Conservation (phyloP, 2,113 vertebrate genomes). For the Prunella himalayana region DNA sequence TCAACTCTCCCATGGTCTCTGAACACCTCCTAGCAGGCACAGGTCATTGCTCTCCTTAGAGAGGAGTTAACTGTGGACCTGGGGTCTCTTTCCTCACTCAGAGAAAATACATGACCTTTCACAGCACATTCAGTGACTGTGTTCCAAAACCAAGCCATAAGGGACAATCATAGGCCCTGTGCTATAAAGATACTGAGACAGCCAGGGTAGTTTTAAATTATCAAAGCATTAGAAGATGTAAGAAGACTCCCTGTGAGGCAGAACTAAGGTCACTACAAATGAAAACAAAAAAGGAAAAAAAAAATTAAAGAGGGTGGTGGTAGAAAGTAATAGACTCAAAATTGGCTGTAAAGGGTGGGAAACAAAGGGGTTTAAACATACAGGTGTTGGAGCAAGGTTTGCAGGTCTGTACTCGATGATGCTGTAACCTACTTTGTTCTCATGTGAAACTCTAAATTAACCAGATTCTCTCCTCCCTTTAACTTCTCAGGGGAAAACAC, state of each 20-base stretch:
- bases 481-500: background rate
- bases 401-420: background rate
- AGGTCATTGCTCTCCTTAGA: background rate
- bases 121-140: background rate
- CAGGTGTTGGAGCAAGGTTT: background rate
- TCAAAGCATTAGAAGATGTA: background rate
- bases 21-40: background rate
- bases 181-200: background rate
- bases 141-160: background rate
- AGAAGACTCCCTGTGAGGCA: background rate
- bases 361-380: background rate
- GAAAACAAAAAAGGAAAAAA: accelerated
- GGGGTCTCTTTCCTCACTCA: background rate
- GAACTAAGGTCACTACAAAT: background rate
- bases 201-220: background rate
- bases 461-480: background rate
- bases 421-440: background rate
- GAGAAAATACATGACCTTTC: background rate
- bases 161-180: background rate
- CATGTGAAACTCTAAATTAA: background rate
- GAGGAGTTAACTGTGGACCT: no score
- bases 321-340: background rate
- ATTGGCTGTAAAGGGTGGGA: accelerated
- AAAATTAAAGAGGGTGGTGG: accelerated
- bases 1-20: background rate